Evolutionary conservation across 2,797 vertebrate species (phyloP), one percentile per base, ranked within the genome.

Genomic region (Pseudochromis fuscus): DNA sequence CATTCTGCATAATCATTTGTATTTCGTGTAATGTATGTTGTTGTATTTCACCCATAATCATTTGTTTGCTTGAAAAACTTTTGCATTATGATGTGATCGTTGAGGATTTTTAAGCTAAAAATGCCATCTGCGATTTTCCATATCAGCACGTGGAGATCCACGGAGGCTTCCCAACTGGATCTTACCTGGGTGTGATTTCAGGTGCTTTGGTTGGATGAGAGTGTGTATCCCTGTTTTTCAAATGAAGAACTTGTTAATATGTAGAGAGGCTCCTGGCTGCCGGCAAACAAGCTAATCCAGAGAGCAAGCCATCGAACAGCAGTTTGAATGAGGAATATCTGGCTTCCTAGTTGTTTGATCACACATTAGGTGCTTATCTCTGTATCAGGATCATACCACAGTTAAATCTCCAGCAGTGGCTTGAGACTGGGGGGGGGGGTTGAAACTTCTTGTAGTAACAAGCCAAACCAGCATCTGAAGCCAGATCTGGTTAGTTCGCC

Each of bases 381-480:
- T 46, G 23, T 18, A 56, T 45, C 13, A n/a, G n/a, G n/a, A n/a
- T n/a, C n/a, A n/a, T n/a, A n/a, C n/a, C n/a, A n/a, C n/a, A n/a
- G n/a, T n/a, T n/a, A n/a, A n/a, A n/a, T n/a, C 21, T 67, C n/a
- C 21, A 70, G 38, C 46, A 46, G 10, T 28, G 61, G 50, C 27
- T 31, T 19, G 25, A 59, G 13, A 53, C 10, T 31, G 6, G 13
- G 12, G 5, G 16, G 25, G 46, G 5, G 16, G 25, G 46, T 50
- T 61, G 58, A 21, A 25, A 59, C 12, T 27, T 58, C 35, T 61
- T 35, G 38, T 72, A 67, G 42, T 24, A 28, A 49, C 7, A 40
- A 46, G 61, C 55, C 58, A 79, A 44, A 65, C 6, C 0, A 3
- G 31, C 25, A 67, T 67, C 63, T 60, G 30, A 63, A 64, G 64